These are phyloP conservation scores for Ambastaia sidthimunki DNA, from an alignment of 2,797 vertebrate genomes.

Conservation along the genomic window DNA sequence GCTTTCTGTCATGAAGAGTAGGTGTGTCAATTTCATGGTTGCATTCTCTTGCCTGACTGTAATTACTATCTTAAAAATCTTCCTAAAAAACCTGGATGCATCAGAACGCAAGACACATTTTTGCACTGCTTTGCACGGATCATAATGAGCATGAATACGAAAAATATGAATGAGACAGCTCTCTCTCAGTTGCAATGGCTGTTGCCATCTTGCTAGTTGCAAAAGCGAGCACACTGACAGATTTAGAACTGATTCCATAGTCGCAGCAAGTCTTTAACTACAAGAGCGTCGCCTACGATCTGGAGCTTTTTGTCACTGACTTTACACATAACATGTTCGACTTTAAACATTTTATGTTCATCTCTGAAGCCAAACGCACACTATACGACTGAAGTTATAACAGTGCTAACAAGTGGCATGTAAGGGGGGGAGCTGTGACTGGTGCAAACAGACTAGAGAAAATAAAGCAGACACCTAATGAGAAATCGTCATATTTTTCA, in stretches of 20 bases:
- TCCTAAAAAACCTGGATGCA: no score
- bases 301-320: background rate
- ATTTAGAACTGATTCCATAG: background rate
- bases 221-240: background rate
- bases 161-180: background rate
- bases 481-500: constrained; percentile 50
- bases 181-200: background rate
- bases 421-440: background rate
- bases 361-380: background rate
- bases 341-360: no score
- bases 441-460: background rate
- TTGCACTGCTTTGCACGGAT: no score
- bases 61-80: no score
- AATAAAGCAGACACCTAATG: constrained; percentile 43
- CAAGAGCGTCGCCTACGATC: background rate
- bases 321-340: background rate
- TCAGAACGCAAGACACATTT: no score
- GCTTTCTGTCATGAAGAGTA: background rate
- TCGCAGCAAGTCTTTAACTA: background rate
- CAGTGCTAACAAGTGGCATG: constrained; percentile 45
- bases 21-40: background rate
- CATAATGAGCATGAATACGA: no score
- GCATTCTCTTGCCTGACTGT: no score
- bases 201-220: background rate
- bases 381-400: background rate